phyloP scores from a whole-genome alignment of 2,888 invertebrate genomes.

The Ashinkailepas kermadecensis region DNA sequence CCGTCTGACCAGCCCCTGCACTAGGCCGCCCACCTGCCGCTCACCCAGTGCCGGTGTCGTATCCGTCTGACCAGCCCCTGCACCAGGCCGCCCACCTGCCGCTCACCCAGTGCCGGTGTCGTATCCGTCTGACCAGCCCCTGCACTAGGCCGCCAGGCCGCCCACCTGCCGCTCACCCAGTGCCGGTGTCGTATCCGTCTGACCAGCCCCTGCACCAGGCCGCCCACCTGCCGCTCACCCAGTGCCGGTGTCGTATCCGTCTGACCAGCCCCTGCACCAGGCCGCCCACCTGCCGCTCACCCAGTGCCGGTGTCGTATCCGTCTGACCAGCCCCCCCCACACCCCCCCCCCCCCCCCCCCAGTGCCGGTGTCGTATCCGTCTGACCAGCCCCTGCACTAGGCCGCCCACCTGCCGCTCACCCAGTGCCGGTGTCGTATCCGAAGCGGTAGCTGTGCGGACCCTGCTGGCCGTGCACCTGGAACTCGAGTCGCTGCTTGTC shows the following conservation, averaged over 20 bases:
- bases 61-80: constrained; percentile 47
- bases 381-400: too few species aligned
- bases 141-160: too few species aligned
- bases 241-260: constrained; percentile 71
- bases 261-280: too few species aligned
- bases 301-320: constrained; percentile 77
- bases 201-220: too few species aligned
- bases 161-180: constrained; percentile 53
- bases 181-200: constrained; percentile 68
- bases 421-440: constrained; percentile 77
- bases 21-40: constrained; percentile 28
- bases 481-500: constrained; percentile 44
- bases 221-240: constrained; percentile 51
- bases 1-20: constrained; percentile 43
- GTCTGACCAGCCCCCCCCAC: constrained; percentile 30
- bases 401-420: constrained; percentile 45
- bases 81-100: too few species aligned
- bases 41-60: constrained; percentile 76
- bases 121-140: constrained; percentile 49
- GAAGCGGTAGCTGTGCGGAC: constrained; percentile 73
- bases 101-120: constrained; percentile 74
- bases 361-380: too few species aligned
- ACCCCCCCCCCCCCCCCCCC: too few species aligned
- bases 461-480: constrained; percentile 72
- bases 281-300: constrained; percentile 45